These are phyloP conservation scores for Cantharis flavilabris DNA, from an alignment of 2,888 invertebrate species.

Conservation along the genomic window DNA sequence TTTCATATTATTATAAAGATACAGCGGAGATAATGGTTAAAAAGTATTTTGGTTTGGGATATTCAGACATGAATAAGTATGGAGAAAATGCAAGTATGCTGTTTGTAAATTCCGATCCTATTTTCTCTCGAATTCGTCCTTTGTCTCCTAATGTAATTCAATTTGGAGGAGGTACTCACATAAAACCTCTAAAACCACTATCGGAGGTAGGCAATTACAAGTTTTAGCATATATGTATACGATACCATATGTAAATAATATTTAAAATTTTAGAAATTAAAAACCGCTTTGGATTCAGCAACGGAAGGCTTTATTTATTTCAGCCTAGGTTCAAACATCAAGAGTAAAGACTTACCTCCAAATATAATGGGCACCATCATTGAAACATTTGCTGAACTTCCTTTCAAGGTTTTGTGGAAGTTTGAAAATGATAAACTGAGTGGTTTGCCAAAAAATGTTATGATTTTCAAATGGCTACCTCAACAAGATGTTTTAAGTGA, in stretches of 20 bases:
- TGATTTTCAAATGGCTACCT: slow-evolving; percentile 52
- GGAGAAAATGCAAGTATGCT: slow-evolving; percentile 44
- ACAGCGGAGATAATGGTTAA: slow-evolving; percentile 9
- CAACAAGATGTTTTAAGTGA: slow-evolving; percentile 48
- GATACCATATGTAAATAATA: not conserved
- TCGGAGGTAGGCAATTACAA: slow-evolving; percentile 36
- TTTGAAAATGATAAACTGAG: slow-evolving; percentile 48
- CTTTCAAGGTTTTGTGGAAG: slow-evolving; percentile 56
- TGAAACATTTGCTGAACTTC: slow-evolving; percentile 49
- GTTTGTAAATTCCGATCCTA: slow-evolving; percentile 46
- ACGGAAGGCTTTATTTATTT: slow-evolving; percentile 33
- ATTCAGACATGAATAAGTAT: slow-evolving; percentile 39
- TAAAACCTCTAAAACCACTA: slow-evolving; percentile 34
- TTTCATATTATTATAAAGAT: not conserved
- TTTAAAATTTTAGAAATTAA: not conserved
- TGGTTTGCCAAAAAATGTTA: slow-evolving; percentile 50
- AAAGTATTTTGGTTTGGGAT: slow-evolving; percentile 44
- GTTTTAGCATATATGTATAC: not conserved
- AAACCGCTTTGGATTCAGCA: not conserved
- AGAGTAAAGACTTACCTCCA: slow-evolving; percentile 23
- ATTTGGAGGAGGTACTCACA: slow-evolving; percentile 44
- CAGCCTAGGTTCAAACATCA: slow-evolving; percentile 7
- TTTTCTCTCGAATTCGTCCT: slow-evolving; percentile 44
- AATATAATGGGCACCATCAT: slow-evolving; percentile 44
- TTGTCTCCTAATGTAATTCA: slow-evolving; percentile 45